phyloP scores from a whole-genome alignment of 30 jellyfish, hydroid and myxozoan genomes.

The Cassiopea xamachana region DNA sequence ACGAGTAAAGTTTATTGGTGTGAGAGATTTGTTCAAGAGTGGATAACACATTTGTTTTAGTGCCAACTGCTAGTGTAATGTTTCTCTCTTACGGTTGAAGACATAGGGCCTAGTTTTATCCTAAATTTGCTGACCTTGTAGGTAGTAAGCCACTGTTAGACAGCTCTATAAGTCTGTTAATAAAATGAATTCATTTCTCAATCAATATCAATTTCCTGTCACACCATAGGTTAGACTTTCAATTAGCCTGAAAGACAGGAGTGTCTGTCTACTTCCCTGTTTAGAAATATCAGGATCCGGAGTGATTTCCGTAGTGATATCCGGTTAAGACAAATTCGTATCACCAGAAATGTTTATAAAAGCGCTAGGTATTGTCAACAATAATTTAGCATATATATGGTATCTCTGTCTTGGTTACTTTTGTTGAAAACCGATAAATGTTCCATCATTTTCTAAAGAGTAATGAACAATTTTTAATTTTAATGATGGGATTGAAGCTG shows the following conservation, averaged over 20 bases:
- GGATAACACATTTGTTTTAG: not conserved
- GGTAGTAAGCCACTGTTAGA: too few relatives aligned
- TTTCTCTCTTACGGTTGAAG: too few relatives aligned
- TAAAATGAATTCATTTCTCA: not conserved
- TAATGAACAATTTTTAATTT: too few relatives aligned
- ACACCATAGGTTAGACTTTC: not conserved
- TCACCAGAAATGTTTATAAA: not conserved
- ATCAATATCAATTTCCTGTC: not conserved
- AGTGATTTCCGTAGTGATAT: not conserved
- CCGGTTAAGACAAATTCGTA: not conserved
- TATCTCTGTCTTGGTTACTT: too few relatives aligned
- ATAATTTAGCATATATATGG: too few relatives aligned
- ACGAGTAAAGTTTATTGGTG: not conserved
- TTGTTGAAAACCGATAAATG: too few relatives aligned
- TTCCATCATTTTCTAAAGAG: too few relatives aligned
- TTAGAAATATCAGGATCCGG: not conserved
- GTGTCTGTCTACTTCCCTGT: constrained; percentile 5
- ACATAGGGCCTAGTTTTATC: too few relatives aligned
- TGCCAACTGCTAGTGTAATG: too few relatives aligned
- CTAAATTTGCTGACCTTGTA: too few relatives aligned
- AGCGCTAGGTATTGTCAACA: not conserved
- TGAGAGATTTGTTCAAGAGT: not conserved
- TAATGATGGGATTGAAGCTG: too few relatives aligned
- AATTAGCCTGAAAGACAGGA: not conserved
- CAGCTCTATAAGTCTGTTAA: not conserved